Evolutionary conservation across 2,797 vertebrate species (phyloP), one percentile per base, ranked within the genome.

Genomic region (Helostoma temminkii): DNA sequence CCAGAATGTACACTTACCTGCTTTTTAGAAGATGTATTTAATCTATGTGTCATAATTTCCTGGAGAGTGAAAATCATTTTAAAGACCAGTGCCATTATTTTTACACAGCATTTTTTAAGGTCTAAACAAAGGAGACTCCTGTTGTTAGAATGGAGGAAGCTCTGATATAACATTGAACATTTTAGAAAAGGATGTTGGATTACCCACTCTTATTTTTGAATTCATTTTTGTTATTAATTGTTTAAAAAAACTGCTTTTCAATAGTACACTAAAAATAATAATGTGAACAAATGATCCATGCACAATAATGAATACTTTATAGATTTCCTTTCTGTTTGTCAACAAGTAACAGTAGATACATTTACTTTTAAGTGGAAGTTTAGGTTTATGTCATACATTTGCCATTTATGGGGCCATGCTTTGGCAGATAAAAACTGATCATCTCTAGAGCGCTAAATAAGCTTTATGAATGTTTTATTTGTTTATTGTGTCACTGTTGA

Each of bases 1-100:
- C 21, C 10, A 19, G 15, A 65, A 49, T 12, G 57, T 18, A 37
- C 19, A 58, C 57, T 10, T 24, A 3, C 14, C 28, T 64, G 18
- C 28, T 39, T 25, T 28, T 22, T 34, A 34, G 22, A 67, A 42
- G 43, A 3, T 46, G 18, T 19, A 6, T 5, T 18, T 45, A 16
- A 66, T 70, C 42, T 34, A 6, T 32, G 14, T 26, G 47, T 3
- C 53, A 50, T 55, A 25, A 34, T 41, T 26, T 54, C n/a, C n/a
- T n/a, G n/a, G n/a, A n/a, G 7, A 42, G 47, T 4, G 18, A 8
- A 45, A 36, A n/a, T 66, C 30, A 1, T 4, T 15, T 55, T 16
- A 52, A 55, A 50, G 12, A 47, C 22, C 15, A 2, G 41, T 12
- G 21, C 39, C 22, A 34, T 50, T 10, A 49, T 21, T 16, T 32